Evolutionary conservation across 2,797 vertebrate genomes (phyloP), one percentile per base, ranked within the genome.

Genomic region (Urocyon cinereoargenteus): DNA sequence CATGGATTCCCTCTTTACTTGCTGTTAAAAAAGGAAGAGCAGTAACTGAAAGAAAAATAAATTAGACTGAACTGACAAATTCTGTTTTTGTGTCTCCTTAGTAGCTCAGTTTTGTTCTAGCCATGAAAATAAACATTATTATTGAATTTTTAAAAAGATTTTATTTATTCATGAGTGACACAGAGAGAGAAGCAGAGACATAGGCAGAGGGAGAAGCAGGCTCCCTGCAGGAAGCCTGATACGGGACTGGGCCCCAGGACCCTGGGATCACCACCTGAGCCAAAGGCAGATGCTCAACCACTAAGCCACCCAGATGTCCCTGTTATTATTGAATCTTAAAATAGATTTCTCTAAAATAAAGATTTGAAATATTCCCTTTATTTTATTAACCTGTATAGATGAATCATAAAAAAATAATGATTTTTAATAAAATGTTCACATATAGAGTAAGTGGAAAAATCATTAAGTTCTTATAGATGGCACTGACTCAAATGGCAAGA

Each of bases 51-150:
- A 89, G 21, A 93, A 79, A 91, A 98, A 96, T 96, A 96, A 85
- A 98, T 94, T 92, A 96, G 92, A 95, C 64, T 91, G 62, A 97
- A 97, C 49, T 85, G 97, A 98, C 97, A 98, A 98, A 98, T 97
- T 98, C 90, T 97, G 79, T 97, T 73, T 57, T 89, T 79, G 87
- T 97, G 89, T 98, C 98, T 98, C 97, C 96, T 87, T 98, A 98
- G 98, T 98, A 93, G 96, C 92, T 98, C 97, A 91, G 87, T 97
- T 98, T 98, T 98, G 84, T 98, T 88, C 87, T 21, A 93, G 97
- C 68, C 97, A 97, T 97, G 92, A 97, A 98, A 98, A 90, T 97
- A 96, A 96, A 98, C 98, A 59, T 81, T 49, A 93, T 26, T 96
- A 86, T 21, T 94, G 26, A 70, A 91, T 93, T 55, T 92, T 96